Evolutionary conservation across 2,113 vertebrate species (phyloP).

Genomic region (Colaptes auratus): DNA sequence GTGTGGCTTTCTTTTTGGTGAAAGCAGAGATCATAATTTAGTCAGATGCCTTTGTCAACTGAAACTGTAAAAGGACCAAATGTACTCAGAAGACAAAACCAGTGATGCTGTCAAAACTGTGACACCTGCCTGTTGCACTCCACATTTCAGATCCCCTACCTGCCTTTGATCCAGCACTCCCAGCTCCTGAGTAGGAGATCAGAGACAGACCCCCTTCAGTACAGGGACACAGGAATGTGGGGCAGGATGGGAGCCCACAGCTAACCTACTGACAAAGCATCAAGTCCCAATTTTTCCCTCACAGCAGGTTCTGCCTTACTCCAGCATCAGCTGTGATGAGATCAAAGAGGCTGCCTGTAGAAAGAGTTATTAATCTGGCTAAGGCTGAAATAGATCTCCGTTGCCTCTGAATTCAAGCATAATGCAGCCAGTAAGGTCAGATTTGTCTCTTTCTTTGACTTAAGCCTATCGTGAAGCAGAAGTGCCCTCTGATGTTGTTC

Average conservation of each 20-base stretch:
- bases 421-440: neutral
- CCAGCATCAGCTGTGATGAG: neutral
- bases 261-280: neutral
- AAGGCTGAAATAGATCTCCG: neutral
- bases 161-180: neutral
- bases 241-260: rapidly evolving
- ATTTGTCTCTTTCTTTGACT: conserved; percentile 21
- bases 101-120: neutral
- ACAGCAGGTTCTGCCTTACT: neutral
- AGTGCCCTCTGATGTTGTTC: conserved; percentile 55
- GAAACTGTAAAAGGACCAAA: neutral
- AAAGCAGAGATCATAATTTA: neutral
- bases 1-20: neutral
- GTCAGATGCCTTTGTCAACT: neutral
- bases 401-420: neutral
- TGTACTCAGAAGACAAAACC: neutral
- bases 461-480: conserved; percentile 31
- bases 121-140: neutral
- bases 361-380: neutral
- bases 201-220: neutral
- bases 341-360: neutral
- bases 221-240: neutral
- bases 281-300: neutral
- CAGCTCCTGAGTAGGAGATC: neutral
- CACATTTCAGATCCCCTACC: neutral